Evolutionary conservation across 2,113 vertebrate genomes (phyloP), one percentile per base, ranked within the genome.

Genomic region (Notothenia coriiceps): DNA sequence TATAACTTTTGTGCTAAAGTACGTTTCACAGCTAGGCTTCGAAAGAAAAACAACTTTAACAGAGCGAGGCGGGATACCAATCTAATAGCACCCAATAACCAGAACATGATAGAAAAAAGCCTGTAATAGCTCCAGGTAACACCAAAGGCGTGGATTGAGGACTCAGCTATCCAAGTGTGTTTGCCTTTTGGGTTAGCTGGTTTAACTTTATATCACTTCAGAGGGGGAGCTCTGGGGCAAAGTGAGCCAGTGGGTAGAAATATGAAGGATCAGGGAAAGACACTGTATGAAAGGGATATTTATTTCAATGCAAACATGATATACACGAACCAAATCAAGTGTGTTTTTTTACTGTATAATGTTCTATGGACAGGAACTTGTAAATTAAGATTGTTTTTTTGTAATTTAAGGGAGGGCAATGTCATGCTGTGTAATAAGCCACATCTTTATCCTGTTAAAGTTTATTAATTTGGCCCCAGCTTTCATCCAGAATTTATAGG

Each of bases 381-480:
- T 88, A 86, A 91, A 88, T 35, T 67, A 22, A 69, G 73, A 82
- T 81, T 66, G 68, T 82, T 80, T 86, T 40, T 80, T 5, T 68
- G 76, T 88, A 74, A 83, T 74, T 88, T 84, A 71, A 66, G 64
- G 80, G 85, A 61, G 64, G 17, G 59, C 61, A 78, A 78, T 68
- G 57, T 43, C 79, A 51, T 50, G 69, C 79, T 74, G 79, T 55
- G 71, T 71, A 91, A 90, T 66, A 61, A 85, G 80, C 70, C 79
- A 83, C 91, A 93, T 78, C 71, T 93, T 93, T 88, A 88, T 86
- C 81, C 78, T 68, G 63, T 93, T 90, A 86, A 80, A 80, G 57
- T 91, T 91, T 92, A 92, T 93, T 91, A 89, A 92, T 94, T 94
- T 94, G 91, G 86, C 90, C 70, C 68, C 43, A 86, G 76, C 88